Conservation (phyloP, 1,140 invertebrate species). For the Dinoponera quadriceps region DNA sequence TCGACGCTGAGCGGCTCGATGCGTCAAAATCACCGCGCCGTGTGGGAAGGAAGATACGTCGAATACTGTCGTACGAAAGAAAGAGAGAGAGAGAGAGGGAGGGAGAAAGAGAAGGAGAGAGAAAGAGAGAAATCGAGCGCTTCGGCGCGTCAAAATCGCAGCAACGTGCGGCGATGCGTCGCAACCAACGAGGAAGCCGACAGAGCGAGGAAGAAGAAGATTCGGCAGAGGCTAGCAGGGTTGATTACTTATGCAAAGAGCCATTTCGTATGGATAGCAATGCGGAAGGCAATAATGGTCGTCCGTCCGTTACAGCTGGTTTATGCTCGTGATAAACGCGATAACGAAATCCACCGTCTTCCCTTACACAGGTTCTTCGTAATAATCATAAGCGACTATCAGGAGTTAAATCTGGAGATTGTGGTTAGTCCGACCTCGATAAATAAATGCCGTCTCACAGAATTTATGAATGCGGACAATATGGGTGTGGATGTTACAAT, state of each 20-base stretch:
- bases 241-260: constrained; percentile 13
- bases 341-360: constrained; percentile 1
- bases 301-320: background rate
- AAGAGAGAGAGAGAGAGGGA: too few relatives aligned
- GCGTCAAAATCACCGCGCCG: constrained; percentile 7
- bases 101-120: too few relatives aligned
- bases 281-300: background rate
- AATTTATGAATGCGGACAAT: constrained; percentile 31
- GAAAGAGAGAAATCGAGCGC: constrained; percentile 9
- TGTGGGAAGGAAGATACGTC: constrained; percentile 6
- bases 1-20: constrained; percentile 4
- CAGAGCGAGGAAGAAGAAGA: constrained; percentile 57
- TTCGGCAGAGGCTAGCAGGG: background rate
- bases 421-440: background rate
- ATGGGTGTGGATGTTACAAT: background rate
- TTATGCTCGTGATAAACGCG: constrained; percentile 1
- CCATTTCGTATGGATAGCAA: constrained; percentile 2
- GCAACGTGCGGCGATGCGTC: background rate
- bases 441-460: background rate
- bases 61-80: background rate
- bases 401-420: background rate
- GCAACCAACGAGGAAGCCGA: constrained; percentile 39
- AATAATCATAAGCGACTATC: background rate
- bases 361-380: background rate
- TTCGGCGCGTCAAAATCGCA: background rate